These are phyloP conservation scores for Ceratina australensis DNA, from an alignment of 1,140 invertebrate species.

Conservation along the genomic window DNA sequence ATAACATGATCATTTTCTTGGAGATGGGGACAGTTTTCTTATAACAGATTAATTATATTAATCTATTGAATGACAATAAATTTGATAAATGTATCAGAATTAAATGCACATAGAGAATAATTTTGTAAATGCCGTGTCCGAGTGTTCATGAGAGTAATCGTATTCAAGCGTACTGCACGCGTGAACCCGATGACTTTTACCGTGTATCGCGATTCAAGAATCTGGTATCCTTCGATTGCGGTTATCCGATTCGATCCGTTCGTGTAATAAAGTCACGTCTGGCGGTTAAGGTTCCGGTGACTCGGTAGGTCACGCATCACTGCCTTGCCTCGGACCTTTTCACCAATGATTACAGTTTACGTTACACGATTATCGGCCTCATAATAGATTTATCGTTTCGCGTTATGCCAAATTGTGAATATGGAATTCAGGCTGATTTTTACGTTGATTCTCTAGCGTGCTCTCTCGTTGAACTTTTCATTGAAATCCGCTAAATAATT, in stretches of 20 bases:
- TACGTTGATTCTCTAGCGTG: too few species aligned
- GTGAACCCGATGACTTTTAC: neutral
- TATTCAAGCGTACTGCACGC: too few species aligned
- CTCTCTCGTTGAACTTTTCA: too few species aligned
- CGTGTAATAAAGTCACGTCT: constrained; percentile 60
- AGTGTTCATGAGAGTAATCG: too few species aligned
- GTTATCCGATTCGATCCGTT: constrained; percentile 44
- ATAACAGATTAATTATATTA: too few species aligned
- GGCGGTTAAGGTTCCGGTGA: constrained; percentile 58
- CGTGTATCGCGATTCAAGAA: constrained; percentile 22
- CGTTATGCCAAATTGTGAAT: neutral
- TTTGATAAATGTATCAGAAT: too few species aligned
- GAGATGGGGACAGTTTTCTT: too few species aligned
- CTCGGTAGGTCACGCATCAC: constrained; percentile 39
- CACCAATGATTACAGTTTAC: constrained; percentile 15
- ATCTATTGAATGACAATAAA: too few species aligned
- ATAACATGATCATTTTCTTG: too few species aligned
- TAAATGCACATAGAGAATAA: too few species aligned
- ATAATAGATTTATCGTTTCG: neutral
- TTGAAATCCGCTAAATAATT: too few species aligned
- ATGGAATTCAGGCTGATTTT: neutral
- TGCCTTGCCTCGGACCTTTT: constrained; percentile 7
- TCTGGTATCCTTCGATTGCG: constrained; percentile 61
- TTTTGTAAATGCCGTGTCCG: too few species aligned
- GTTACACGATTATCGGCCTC: neutral